Evolutionary conservation across 2,113 vertebrate genomes (phyloP).

Genomic region (Lates calcarifer): DNA sequence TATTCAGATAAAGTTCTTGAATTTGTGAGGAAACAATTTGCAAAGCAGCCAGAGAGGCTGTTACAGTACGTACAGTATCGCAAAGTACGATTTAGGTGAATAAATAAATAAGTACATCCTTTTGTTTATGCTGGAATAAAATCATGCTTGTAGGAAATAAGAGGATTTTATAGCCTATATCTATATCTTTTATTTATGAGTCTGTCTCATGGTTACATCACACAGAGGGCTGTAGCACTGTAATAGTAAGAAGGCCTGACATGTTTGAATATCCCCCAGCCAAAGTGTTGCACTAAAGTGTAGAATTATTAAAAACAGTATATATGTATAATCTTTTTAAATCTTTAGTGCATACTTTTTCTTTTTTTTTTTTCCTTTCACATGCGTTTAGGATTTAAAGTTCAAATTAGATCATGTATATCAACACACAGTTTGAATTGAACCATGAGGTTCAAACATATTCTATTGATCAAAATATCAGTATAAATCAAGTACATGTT

Average conservation of each 20-base stretch:
- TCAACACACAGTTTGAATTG: background rate
- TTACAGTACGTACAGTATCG: too few species aligned
- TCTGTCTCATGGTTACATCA: slow-evolving; percentile 46
- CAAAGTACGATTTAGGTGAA: background rate
- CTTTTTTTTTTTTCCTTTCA: background rate
- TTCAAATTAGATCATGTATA: background rate
- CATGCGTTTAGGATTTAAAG: background rate
- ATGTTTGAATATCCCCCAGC: slow-evolving; percentile 39
- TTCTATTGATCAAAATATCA: background rate
- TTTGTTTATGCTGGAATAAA: slow-evolving; percentile 17
- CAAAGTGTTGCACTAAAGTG: slow-evolving; percentile 6
- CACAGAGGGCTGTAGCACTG: slow-evolving; percentile 6
- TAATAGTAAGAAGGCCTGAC: slow-evolving; percentile 18
- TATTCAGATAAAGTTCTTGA: background rate
- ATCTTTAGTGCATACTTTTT: background rate
- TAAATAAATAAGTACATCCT: background rate
- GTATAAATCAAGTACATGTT: background rate
- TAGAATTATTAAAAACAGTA: background rate
- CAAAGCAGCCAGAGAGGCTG: background rate
- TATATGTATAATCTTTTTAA: slow-evolving; percentile 12
- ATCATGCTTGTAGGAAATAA: slow-evolving; percentile 32
- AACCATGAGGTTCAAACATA: background rate
- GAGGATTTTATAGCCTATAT: slow-evolving; percentile 18
- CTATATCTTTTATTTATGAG: slow-evolving; percentile 57
- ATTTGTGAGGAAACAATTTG: background rate